Evolutionary conservation across 2,113 vertebrate species (phyloP).

Genomic region (Tor tambroides): DNA sequence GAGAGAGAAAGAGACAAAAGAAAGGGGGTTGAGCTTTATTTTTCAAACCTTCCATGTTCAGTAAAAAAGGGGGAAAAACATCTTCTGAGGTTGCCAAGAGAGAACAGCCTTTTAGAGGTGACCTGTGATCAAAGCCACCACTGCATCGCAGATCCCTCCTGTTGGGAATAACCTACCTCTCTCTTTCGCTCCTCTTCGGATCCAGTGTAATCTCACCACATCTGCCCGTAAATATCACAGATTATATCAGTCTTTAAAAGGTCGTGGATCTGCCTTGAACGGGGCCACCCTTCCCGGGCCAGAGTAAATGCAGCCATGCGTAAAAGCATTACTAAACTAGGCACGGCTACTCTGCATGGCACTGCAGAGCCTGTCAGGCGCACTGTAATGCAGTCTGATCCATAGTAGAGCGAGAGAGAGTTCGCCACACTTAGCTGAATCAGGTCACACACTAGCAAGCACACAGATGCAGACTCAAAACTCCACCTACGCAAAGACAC

Average conservation of each 20-base stretch:
- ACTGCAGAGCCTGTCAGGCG: constrained; percentile 63
- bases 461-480: constrained; percentile 26
- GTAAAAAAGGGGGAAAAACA: constrained; percentile 16
- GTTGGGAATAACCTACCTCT: constrained; percentile 13
- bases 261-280: background rate
- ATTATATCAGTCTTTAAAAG: constrained; percentile 24
- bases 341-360: constrained; percentile 52
- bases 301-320: constrained; percentile 11
- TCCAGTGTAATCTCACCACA: constrained; percentile 14
- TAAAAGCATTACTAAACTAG: constrained; percentile 51
- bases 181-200: background rate
- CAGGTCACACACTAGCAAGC: constrained; percentile 66
- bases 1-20: constrained; percentile 58
- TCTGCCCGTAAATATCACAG: constrained; percentile 23
- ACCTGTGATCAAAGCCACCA: constrained; percentile 24
- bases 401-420: constrained; percentile 58
- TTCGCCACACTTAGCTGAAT: constrained; percentile 72
- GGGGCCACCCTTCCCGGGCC: background rate
- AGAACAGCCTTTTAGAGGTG: background rate
- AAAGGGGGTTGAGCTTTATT: constrained; percentile 7
- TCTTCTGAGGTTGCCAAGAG: background rate
- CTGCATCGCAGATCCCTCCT: background rate
- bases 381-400: constrained; percentile 58
- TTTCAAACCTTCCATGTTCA: background rate
- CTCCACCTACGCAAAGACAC: constrained; percentile 21